Base-by-base conservation (phyloP, 2,888 invertebrate species). In the Cremastobaeus sp. region DNA sequence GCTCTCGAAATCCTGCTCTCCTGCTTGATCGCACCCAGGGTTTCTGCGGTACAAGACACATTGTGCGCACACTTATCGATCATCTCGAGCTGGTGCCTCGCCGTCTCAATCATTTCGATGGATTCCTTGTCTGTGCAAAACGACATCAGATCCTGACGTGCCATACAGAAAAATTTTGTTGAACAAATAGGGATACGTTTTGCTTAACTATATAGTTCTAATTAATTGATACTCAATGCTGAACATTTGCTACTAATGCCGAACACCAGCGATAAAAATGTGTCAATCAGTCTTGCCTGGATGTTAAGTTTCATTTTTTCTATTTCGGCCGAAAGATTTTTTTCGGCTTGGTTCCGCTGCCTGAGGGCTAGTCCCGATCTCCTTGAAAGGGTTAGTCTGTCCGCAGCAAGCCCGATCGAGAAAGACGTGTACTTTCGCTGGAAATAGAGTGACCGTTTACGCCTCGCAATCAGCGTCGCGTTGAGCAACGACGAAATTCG, bases 41-140 rank as follows among this genome's bases (percentile, higher is more conserved):
- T 85, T 66, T 87, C 87, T 35, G 86, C 84, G 5, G 80, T 78
- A 48, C 85, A 85, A 18, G 86, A 86, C 8, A 86, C 80, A 12
- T 80, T 78, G 65, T 83, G 84, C 0, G 84, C 81, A 68, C 86
- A 87, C 25, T 81, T 83, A 8, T 80, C 78, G 20, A 87, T 83
- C 83, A 85, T 85, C 45, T 85, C 82, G 45, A 87, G 77, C 74
- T 84, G 85, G 55, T 80, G 82, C 39, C 81, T 81, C 20, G 83
- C 83, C 14, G 81, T 81, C 34, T 86, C 86, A 30, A 87, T 83
- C 45, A 82, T 82, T 64, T 86, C 86, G 60, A 86, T 79, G 9
- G 87, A 86, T 35, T 87, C 87, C 70, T 84, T 84, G 72, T 86
- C 86, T 70, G 80, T 82, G 77, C 86, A 86, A 62, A 85, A 74